A percentile compares a stretch with the other conserved stretches of the same genome.
Evolutionary conservation across 2,797 vertebrate genomes (phyloP).

Genomic region (Phalloptychus januarius): DNA sequence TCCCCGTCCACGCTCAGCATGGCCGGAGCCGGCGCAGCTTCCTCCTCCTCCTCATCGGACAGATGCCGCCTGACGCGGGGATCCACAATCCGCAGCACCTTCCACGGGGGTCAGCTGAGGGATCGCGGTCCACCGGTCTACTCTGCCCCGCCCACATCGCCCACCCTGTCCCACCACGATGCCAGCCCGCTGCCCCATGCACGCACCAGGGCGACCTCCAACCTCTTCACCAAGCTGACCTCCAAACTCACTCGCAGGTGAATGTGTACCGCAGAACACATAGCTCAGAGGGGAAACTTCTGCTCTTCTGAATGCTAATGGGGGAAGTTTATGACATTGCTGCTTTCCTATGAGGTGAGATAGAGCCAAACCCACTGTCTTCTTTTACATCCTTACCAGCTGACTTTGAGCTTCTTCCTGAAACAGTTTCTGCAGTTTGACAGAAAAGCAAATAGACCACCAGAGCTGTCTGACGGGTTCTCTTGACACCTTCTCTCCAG

Average conservation of each 20-base stretch:
- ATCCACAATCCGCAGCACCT: constrained; percentile 92
- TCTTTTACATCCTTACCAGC: not conserved
- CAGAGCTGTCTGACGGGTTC: not conserved
- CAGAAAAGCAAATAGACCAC: not conserved
- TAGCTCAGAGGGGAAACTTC: not conserved
- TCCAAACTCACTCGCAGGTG: constrained; percentile 96
- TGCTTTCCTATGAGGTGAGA: not conserved
- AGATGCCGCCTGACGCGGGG: constrained; percentile 89
- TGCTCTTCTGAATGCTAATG: not conserved
- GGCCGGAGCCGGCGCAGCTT: constrained; percentile 81
- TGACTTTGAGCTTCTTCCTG: not conserved
- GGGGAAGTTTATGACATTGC: not conserved
- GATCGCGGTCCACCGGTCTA: constrained; percentile 86
- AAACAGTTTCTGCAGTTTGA: not conserved
- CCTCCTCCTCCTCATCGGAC: constrained; percentile 83
- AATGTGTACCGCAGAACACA: constrained; percentile 21
- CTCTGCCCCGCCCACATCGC: constrained; percentile 89
- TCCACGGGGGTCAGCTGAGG: constrained; percentile 91
- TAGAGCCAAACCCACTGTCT: not conserved
- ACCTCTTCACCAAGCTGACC: constrained; percentile 96
- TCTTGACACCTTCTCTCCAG: not conserved
- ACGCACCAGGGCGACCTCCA: constrained; percentile 89
- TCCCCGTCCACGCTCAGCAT: constrained; percentile 93
- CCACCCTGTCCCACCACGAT: constrained; percentile 88
- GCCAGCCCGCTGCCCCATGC: constrained; percentile 84